Percentiles rank a stretch among this genome's conserved stretches.
phyloP scores from a whole-genome alignment of 2,797 vertebrate species.

The Propithecus deckenii region DNA sequence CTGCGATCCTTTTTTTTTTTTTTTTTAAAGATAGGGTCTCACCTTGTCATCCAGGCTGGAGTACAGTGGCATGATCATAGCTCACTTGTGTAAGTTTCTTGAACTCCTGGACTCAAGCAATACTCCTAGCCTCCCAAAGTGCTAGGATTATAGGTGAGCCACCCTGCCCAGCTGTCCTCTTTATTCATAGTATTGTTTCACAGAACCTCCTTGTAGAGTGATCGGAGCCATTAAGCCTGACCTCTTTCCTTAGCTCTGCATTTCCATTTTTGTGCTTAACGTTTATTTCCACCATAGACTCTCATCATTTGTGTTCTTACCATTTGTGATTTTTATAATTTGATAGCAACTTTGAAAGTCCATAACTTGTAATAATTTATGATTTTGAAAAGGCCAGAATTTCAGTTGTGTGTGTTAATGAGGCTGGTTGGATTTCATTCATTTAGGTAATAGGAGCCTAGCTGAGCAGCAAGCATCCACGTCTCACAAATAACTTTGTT shows the following conservation, averaged over 20 bases:
- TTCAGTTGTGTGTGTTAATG: background rate
- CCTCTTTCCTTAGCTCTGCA: background rate
- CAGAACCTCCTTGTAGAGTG: slow-evolving; percentile 28
- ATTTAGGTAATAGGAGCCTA: background rate
- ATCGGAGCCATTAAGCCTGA: background rate
- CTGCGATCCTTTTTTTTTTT: background rate
- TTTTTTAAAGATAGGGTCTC: too few relatives aligned
- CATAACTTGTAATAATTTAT: slow-evolving; percentile 8
- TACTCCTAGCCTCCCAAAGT: too few relatives aligned
- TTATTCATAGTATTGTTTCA: slow-evolving; percentile 36
- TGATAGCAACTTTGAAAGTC: slow-evolving; percentile 18
- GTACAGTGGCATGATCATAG: too few relatives aligned
- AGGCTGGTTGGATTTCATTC: background rate
- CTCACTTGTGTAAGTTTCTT: too few relatives aligned
- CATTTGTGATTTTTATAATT: slow-evolving; percentile 42
- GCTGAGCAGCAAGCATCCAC: background rate
- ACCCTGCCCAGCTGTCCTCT: background rate
- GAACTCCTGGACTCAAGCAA: too few relatives aligned
- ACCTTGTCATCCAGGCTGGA: too few relatives aligned
- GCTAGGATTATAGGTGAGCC: too few relatives aligned
- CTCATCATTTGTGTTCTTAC: background rate
- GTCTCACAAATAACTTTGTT: slow-evolving; percentile 9
- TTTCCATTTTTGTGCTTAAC: slow-evolving; percentile 36
- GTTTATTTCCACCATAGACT: slow-evolving; percentile 35
- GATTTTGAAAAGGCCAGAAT: background rate